Evolutionary conservation across 2,888 invertebrate species (phyloP).

Genomic region (Caenorhabditis virilis): DNA sequence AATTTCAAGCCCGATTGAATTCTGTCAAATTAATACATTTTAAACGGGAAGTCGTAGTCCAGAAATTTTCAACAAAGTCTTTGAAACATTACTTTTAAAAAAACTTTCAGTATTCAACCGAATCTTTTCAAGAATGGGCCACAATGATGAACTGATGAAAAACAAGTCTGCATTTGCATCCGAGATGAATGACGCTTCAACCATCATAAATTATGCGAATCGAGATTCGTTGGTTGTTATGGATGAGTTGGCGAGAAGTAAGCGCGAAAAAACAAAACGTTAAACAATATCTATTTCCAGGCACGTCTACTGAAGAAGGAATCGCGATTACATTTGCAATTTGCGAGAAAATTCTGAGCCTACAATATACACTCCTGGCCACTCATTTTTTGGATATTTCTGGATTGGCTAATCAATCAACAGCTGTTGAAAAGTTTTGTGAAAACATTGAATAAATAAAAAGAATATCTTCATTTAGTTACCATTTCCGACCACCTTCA

Average conservation of each 20-base stretch:
- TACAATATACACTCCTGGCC: slow-evolving; percentile 70
- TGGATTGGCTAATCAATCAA: slow-evolving; percentile 69
- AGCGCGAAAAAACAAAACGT: neutral
- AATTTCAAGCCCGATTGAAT: no score
- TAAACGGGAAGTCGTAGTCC: no score
- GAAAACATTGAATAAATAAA: neutral
- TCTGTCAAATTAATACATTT: no score
- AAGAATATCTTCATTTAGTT: slow-evolving; percentile 20
- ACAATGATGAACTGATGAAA: slow-evolving; percentile 82
- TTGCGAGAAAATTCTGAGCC: slow-evolving; percentile 69
- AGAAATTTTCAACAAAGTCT: no score
- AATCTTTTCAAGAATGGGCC: slow-evolving; percentile 84
- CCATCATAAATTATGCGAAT: slow-evolving; percentile 80
- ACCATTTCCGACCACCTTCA: slow-evolving; percentile 41
- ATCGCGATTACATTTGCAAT: slow-evolving; percentile 71
- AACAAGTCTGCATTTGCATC: slow-evolving; percentile 80
- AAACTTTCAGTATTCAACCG: slow-evolving; percentile 75
- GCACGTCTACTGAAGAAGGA: slow-evolving; percentile 72
- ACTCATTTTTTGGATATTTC: slow-evolving; percentile 71
- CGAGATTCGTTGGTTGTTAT: slow-evolving; percentile 81
- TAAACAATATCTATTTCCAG: slow-evolving; percentile 52
- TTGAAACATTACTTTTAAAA: neutral
- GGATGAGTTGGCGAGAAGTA: slow-evolving; percentile 84
- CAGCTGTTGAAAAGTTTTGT: slow-evolving; percentile 70
- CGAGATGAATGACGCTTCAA: slow-evolving; percentile 82